Conservation (phyloP, 1,140 invertebrate genomes). For the Trialeurodes vaporariorum region DNA sequence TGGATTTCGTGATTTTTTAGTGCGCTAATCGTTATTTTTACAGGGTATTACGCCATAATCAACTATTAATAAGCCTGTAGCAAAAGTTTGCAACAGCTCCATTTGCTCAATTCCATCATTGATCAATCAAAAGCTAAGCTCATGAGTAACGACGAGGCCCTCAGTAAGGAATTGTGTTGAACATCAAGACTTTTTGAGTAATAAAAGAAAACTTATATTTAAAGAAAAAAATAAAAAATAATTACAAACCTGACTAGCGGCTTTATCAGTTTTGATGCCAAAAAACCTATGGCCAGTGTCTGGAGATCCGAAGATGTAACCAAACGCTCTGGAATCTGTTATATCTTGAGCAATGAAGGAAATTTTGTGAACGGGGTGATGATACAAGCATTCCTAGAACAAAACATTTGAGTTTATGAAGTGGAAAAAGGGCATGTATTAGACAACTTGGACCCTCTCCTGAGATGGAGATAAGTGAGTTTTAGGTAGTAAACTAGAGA, state of each 20-base stretch:
- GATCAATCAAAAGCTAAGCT: too few species aligned
- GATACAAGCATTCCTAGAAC: slow-evolving; percentile 81
- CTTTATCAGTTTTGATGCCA: slow-evolving; percentile 98
- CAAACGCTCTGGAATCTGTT: slow-evolving; percentile 91
- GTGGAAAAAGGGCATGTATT: too few species aligned
- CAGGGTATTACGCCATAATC: too few species aligned
- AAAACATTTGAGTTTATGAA: not conserved
- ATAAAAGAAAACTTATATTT: not conserved
- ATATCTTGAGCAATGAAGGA: slow-evolving; percentile 98
- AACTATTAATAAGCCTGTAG: too few species aligned
- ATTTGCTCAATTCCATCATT: too few species aligned
- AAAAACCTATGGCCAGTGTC: slow-evolving; percentile 95
- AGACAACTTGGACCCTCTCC: too few species aligned
- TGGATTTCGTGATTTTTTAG: too few species aligned
- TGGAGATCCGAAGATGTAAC: slow-evolving; percentile 93
- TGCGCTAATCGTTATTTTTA: too few species aligned
- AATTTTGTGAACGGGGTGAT: slow-evolving; percentile 96
- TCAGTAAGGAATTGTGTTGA: not conserved
- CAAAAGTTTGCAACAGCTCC: too few species aligned
- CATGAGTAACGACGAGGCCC: too few species aligned
- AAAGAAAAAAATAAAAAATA: not conserved
- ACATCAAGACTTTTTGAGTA: not conserved
- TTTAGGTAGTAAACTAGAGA: too few species aligned
- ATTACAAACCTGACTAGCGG: slow-evolving; percentile 76
- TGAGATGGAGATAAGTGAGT: too few species aligned